Evolutionary conservation across 2,888 invertebrate species (phyloP).

Genomic region (Papilio elwesi): DNA sequence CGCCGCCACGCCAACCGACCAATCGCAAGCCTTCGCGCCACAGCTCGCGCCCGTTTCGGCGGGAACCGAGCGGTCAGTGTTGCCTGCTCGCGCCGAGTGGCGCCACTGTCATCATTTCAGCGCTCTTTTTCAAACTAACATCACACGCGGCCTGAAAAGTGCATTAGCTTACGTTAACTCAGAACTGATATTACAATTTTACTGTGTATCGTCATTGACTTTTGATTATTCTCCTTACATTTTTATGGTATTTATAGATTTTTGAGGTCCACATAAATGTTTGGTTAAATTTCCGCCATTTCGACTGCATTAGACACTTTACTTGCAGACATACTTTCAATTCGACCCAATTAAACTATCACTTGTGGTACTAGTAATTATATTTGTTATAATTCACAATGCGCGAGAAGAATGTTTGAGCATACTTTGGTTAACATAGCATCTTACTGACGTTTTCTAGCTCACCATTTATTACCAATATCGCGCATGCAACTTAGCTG

Average conservation of each 20-base stretch:
- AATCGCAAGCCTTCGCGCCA: conserved; percentile 80
- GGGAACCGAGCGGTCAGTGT: conserved; percentile 60
- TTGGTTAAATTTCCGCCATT: neutral
- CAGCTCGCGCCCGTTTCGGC: conserved; percentile 81
- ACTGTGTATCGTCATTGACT: neutral
- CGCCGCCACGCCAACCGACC: conserved; percentile 73
- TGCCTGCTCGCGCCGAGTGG: conserved; percentile 56
- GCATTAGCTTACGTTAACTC: conserved; percentile 4
- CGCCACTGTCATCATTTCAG: conserved; percentile 56
- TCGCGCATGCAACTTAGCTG: conserved; percentile 63
- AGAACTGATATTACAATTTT: neutral
- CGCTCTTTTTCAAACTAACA: conserved; percentile 50
- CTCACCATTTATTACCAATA: conserved; percentile 66
- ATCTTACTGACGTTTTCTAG: conserved; percentile 40
- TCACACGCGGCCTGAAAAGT: conserved; percentile 9
- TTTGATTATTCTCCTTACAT: neutral
- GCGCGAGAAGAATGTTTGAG: neutral
- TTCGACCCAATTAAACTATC: neutral
- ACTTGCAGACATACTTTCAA: neutral
- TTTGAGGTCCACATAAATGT: neutral
- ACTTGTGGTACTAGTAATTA: neutral
- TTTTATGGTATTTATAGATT: neutral
- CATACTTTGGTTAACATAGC: neutral
- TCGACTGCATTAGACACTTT: neutral
- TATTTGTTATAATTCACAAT: neutral